These are phyloP conservation scores for Danionella dracula DNA, from an alignment of 2,797 vertebrate genomes.

Conservation along the genomic window DNA sequence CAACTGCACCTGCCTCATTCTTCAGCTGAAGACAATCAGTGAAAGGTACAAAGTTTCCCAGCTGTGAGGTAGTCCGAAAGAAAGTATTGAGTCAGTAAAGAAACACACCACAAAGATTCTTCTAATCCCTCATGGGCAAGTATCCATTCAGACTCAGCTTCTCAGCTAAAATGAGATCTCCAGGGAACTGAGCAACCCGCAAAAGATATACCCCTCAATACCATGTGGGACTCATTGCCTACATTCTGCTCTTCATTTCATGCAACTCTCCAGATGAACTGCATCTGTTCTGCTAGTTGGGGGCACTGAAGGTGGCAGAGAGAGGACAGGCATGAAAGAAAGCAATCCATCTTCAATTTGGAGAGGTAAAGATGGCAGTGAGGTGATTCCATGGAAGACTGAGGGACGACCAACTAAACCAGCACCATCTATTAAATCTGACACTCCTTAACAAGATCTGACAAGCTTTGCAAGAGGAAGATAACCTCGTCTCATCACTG, in stretches of 20 bases:
- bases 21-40: not conserved
- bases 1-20: not conserved
- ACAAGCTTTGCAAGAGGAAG: slow-evolving; percentile 56
- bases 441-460: slow-evolving; percentile 61
- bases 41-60: slow-evolving; percentile 6
- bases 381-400: slow-evolving; percentile 58
- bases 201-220: slow-evolving; percentile 35
- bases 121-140: slow-evolving; percentile 48
- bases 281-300: slow-evolving; percentile 11
- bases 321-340: slow-evolving; percentile 39
- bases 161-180: slow-evolving; percentile 66
- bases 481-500: slow-evolving; percentile 45
- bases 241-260: slow-evolving; percentile 41
- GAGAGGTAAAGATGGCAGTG: slow-evolving; percentile 57
- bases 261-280: slow-evolving; percentile 52
- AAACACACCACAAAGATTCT: slow-evolving; percentile 35
- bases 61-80: slow-evolving; percentile 6
- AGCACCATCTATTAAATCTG: slow-evolving; percentile 61
- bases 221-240: slow-evolving; percentile 39
- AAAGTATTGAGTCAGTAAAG: not conserved
- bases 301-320: not conserved
- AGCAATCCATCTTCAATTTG: slow-evolving; percentile 59
- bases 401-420: slow-evolving; percentile 58
- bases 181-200: slow-evolving; percentile 36
- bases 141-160: slow-evolving; percentile 48